Percentiles rank a stretch among this genome's conserved stretches.
Conservation (phyloP, 2,797 vertebrate species). For the Pseudomugil tenellus region DNA sequence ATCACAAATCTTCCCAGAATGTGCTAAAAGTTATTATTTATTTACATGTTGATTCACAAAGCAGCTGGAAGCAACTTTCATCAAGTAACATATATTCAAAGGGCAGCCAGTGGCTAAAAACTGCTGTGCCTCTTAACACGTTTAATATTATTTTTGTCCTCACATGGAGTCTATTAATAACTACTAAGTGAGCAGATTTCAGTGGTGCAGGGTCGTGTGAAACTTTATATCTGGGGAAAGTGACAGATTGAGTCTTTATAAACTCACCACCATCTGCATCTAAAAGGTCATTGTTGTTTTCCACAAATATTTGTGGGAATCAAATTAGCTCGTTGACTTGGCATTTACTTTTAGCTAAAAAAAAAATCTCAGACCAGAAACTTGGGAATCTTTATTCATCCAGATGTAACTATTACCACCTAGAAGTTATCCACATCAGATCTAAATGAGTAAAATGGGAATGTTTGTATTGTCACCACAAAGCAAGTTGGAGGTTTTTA, state of each 20-base stretch:
- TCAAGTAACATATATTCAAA: not conserved
- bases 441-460: not conserved
- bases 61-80: slow-evolving; percentile 5
- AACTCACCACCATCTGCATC: slow-evolving; percentile 5
- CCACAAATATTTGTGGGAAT: not conserved
- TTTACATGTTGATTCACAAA: slow-evolving; percentile 2
- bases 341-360: not conserved
- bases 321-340: not conserved
- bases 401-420: not conserved
- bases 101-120: not conserved
- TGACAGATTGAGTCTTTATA: slow-evolving; percentile 9
- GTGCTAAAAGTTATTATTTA: not conserved
- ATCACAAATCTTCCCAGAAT: not conserved
- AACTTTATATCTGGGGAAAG: slow-evolving; percentile 6
- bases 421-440: not conserved
- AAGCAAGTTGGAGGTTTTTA: slow-evolving; percentile 19
- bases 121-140: slow-evolving; percentile 3
- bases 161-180: slow-evolving; percentile 25
- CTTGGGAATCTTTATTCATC: not conserved
- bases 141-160: slow-evolving; percentile 5
- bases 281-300: slow-evolving; percentile 1
- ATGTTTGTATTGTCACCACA: not conserved
- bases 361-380: slow-evolving; percentile 7
- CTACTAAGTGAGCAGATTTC: slow-evolving; percentile 17
- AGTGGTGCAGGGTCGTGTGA: not conserved